These are phyloP conservation scores for Heliconius congener DNA, from an alignment of 1,140 invertebrate genomes.

Conservation along the genomic window DNA sequence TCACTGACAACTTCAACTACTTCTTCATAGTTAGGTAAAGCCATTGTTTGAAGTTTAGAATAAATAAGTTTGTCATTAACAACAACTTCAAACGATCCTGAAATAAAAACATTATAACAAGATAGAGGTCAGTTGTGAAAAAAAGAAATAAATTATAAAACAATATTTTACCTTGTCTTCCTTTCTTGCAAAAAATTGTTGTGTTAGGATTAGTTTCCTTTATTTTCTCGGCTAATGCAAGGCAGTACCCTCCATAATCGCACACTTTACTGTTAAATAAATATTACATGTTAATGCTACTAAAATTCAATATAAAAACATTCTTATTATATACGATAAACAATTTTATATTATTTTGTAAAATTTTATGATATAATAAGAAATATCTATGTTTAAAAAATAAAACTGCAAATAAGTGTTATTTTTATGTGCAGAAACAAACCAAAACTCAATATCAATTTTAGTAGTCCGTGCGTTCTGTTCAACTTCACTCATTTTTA, in stretches of 20 bases:
- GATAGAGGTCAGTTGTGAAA: neutral
- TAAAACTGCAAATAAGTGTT: neutral
- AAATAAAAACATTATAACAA: constrained; percentile 44
- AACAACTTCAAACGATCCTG: constrained; percentile 85
- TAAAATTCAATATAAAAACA: no score
- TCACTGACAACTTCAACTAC: constrained; percentile 81
- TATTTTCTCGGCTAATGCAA: constrained; percentile 82
- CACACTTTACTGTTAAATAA: constrained; percentile 81
- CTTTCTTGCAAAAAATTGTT: constrained; percentile 80
- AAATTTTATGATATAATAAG: neutral
- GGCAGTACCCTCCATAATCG: constrained; percentile 84
- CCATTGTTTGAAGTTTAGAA: constrained; percentile 85
- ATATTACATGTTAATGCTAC: neutral
- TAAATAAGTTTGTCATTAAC: constrained; percentile 84
- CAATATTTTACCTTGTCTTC: constrained; percentile 80
- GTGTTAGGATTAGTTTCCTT: constrained; percentile 80
- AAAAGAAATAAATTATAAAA: neutral
- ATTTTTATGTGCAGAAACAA: constrained; percentile 28
- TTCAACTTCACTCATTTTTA: neutral
- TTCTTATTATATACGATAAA: no score
- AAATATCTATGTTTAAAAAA: neutral
- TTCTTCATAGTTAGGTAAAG: constrained; percentile 84
- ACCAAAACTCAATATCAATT: constrained; percentile 81
- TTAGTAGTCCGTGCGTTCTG: constrained; percentile 40
- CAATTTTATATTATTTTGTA: no score